phyloP scores from a whole-genome alignment of 2,888 invertebrate genomes.

The Drosophila putrida region DNA sequence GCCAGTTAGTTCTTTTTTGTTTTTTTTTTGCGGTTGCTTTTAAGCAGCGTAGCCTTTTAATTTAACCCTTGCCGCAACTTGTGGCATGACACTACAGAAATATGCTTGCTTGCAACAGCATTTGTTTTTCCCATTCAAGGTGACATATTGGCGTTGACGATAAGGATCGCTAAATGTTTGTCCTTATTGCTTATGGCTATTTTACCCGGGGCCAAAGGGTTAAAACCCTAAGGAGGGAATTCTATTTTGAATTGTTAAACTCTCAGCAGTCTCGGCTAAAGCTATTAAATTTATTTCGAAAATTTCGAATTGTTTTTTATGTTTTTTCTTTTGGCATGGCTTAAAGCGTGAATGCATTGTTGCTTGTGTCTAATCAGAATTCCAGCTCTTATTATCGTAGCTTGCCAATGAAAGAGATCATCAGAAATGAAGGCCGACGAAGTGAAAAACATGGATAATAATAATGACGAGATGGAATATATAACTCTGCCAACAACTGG shows the following conservation, averaged over 20 bases:
- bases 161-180: conserved; percentile 68
- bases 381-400: neutral
- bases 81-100: conserved; percentile 67
- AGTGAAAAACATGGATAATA: neutral
- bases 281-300: neutral
- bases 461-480: conserved; percentile 6
- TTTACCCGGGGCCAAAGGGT: conserved; percentile 29
- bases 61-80: conserved; percentile 77
- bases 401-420: neutral
- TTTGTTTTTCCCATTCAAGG: conserved; percentile 60
- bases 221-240: conserved; percentile 7
- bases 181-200: conserved; percentile 32
- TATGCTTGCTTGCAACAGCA: conserved; percentile 44
- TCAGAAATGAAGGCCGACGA: conserved; percentile 12
- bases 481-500: conserved; percentile 12
- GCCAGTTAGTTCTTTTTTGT: conserved; percentile 27
- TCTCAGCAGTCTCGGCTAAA: conserved; percentile 9
- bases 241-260: neutral
- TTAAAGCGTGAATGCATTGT: neutral
- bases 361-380: neutral
- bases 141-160: conserved; percentile 75
- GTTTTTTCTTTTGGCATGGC: conserved; percentile 3
- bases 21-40: conserved; percentile 63
- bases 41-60: conserved; percentile 80
- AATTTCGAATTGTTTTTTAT: conserved; percentile 7